These are phyloP conservation scores for Harpagoxenus sublaevis DNA, from an alignment of 2,888 invertebrate genomes.

Conservation along the genomic window DNA sequence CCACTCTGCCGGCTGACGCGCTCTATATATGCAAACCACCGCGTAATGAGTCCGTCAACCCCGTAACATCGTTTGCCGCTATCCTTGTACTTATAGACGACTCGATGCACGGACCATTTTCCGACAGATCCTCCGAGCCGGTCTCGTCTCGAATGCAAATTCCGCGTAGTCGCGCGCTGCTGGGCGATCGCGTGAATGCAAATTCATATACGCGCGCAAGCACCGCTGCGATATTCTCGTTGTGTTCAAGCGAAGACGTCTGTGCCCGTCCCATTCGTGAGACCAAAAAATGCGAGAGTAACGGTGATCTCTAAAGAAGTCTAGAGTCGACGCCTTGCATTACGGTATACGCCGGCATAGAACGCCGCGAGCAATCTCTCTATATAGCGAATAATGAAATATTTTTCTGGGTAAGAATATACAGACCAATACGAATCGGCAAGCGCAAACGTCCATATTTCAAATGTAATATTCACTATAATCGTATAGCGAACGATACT, in stretches of 20 bases:
- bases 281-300: constrained; percentile 19
- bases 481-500: background rate
- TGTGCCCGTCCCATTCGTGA: background rate
- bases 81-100: constrained; percentile 84
- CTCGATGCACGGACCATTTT: constrained; percentile 78
- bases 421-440: background rate
- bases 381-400: constrained; percentile 3
- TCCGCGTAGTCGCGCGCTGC: constrained; percentile 33
- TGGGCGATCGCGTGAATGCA: constrained; percentile 68
- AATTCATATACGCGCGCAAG: constrained; percentile 62
- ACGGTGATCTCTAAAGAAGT: constrained; percentile 19
- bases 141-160: constrained; percentile 82
- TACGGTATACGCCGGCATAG: background rate
- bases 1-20: constrained; percentile 72
- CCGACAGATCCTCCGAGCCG: constrained; percentile 79
- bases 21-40: constrained; percentile 85
- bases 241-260: constrained; percentile 6
- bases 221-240: constrained; percentile 18
- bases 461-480: constrained; percentile 4
- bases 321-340: background rate
- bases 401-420: background rate
- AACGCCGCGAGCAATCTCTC: background rate
- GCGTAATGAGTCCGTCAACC: constrained; percentile 86
- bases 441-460: background rate
- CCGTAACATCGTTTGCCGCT: constrained; percentile 84